phyloP scores from a whole-genome alignment of 2,888 invertebrate genomes.

The Vesta saturnalis region DNA sequence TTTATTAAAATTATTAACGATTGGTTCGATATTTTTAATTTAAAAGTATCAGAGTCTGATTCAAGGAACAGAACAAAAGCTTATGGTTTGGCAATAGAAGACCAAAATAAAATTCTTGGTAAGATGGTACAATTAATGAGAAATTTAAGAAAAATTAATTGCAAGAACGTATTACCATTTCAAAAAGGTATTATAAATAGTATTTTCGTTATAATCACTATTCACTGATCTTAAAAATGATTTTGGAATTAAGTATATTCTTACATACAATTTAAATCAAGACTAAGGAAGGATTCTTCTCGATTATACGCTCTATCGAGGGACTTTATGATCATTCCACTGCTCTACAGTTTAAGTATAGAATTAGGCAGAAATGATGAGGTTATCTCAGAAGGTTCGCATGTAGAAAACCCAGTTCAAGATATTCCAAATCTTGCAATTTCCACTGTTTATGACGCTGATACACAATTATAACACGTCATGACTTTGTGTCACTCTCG shows the following conservation, averaged over 20 bases:
- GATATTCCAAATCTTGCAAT: too few species aligned
- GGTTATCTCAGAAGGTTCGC: slow-evolving; percentile 39
- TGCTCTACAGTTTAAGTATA: slow-evolving; percentile 42
- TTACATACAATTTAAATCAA: slow-evolving; percentile 41
- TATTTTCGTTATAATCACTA: slow-evolving; percentile 28
- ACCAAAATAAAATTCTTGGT: not conserved
- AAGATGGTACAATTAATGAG: not conserved
- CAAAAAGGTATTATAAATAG: slow-evolving; percentile 41
- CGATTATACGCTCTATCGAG: slow-evolving; percentile 38
- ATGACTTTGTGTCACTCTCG: too few species aligned
- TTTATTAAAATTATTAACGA: not conserved
- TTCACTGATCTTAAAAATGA: slow-evolving; percentile 30
- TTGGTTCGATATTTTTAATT: not conserved
- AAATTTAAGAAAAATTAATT: not conserved
- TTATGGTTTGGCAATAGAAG: not conserved
- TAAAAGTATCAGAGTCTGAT: not conserved
- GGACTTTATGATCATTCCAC: slow-evolving; percentile 41
- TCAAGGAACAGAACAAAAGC: not conserved
- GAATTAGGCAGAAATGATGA: slow-evolving; percentile 37
- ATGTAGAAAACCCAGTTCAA: too few species aligned
- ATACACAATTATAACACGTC: too few species aligned
- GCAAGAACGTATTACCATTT: slow-evolving; percentile 41
- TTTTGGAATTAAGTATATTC: slow-evolving; percentile 36
- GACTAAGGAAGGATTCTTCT: slow-evolving; percentile 39
- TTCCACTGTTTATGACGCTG: too few species aligned